These are phyloP conservation scores for Palythoa grandiflora DNA, from an alignment of 92 coral and sea anemone species.

Conservation along the genomic window DNA sequence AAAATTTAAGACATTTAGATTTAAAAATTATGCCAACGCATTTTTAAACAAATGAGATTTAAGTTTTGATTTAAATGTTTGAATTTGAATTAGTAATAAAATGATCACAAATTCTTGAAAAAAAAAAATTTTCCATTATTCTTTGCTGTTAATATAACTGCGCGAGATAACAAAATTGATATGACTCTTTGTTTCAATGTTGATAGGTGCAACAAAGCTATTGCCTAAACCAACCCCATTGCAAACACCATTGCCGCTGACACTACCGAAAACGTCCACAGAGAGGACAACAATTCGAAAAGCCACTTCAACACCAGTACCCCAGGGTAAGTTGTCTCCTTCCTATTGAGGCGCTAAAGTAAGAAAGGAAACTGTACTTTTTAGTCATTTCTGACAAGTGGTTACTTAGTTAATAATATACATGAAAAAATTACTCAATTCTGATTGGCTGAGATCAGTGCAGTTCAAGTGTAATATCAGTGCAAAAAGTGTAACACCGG, in stretches of 20 bases:
- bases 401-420: no score
- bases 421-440: no score
- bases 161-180: no score
- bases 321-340: not conserved
- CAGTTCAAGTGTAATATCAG: no score
- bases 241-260: not conserved
- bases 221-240: not conserved
- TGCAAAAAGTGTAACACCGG: no score
- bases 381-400: no score
- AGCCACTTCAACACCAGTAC: not conserved
- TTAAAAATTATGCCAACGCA: no score
- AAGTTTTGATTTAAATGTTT: not conserved
- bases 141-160: not conserved
- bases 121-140: not conserved
- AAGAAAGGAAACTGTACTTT: no score
- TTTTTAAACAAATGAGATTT: no score
- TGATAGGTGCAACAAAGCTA: not conserved
- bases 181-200: not conserved
- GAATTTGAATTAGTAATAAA: not conserved
- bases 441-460: no score
- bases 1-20: no score
- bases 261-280: not conserved
- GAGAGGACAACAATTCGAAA: not conserved
- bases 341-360: not conserved
- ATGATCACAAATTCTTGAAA: not conserved